phyloP scores from a whole-genome alignment of 2,888 invertebrate species.

The Chirona hameri region DNA sequence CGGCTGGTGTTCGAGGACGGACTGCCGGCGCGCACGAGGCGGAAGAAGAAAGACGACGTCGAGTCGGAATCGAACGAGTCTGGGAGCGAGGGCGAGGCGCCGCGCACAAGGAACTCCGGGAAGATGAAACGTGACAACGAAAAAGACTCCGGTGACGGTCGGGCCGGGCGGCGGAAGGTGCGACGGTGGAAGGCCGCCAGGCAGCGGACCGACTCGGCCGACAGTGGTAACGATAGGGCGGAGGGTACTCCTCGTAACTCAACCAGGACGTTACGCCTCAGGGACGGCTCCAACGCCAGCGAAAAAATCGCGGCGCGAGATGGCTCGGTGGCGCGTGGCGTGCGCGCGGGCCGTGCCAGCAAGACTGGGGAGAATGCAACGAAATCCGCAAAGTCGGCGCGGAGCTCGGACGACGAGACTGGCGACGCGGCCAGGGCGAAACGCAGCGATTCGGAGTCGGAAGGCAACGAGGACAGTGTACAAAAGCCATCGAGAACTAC shows the following conservation, averaged over 20 bases:
- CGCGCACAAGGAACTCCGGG: background rate
- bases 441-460: background rate
- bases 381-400: background rate
- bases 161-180: background rate
- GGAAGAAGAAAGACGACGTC: background rate
- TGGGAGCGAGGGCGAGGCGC: background rate
- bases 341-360: background rate
- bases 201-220: background rate
- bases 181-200: background rate
- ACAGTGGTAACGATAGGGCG: background rate
- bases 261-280: background rate
- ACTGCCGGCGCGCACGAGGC: background rate
- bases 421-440: background rate
- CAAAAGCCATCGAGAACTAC: background rate
- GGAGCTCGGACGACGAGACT: background rate
- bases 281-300: background rate
- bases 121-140: background rate
- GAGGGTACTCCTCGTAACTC: background rate
- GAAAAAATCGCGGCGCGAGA: background rate
- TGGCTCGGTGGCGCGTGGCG: background rate
- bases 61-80: background rate
- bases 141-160: background rate
- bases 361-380: background rate
- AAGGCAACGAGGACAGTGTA: background rate
- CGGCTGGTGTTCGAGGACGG: conserved; percentile 9